Evolutionary conservation across 37 sponge, comb jelly and placozoan species (phyloP).

Genomic region (Halichondria panicea): DNA sequence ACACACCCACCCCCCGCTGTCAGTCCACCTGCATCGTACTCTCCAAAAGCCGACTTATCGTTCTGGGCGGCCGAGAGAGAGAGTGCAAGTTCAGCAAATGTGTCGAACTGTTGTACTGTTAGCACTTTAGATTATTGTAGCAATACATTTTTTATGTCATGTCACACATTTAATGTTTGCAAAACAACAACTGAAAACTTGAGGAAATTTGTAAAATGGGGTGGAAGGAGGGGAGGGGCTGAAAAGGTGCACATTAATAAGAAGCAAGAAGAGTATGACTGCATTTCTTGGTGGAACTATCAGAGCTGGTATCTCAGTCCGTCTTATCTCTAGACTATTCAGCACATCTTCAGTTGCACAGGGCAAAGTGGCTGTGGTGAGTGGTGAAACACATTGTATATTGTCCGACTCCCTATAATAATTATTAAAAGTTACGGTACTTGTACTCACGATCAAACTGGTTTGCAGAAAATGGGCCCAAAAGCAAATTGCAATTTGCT

Average conservation of each 20-base stretch:
- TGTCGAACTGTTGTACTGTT: constrained; percentile 40
- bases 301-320: too few species aligned
- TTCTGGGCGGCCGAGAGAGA: constrained; percentile 45
- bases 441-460: not conserved
- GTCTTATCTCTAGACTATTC: too few species aligned
- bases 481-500: too few species aligned
- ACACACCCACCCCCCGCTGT: constrained; percentile 42
- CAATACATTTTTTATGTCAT: not conserved
- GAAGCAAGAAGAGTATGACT: too few species aligned
- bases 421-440: not conserved
- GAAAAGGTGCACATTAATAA: not conserved
- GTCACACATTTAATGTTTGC: not conserved
- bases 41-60: constrained; percentile 19
- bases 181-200: not conserved
- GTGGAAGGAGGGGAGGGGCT: not conserved
- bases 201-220: not conserved
- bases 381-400: not conserved
- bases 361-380: constrained; percentile 13
- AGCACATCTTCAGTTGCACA: not conserved
- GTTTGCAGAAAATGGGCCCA: not conserved
- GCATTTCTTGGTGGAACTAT: too few species aligned
- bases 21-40: constrained; percentile 32
- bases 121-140: not conserved
- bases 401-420: not conserved
- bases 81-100: constrained; percentile 12